Evolutionary conservation across 1,140 invertebrate genomes (phyloP), one percentile per base, ranked within the genome.

Genomic region (Apis cerana): DNA sequence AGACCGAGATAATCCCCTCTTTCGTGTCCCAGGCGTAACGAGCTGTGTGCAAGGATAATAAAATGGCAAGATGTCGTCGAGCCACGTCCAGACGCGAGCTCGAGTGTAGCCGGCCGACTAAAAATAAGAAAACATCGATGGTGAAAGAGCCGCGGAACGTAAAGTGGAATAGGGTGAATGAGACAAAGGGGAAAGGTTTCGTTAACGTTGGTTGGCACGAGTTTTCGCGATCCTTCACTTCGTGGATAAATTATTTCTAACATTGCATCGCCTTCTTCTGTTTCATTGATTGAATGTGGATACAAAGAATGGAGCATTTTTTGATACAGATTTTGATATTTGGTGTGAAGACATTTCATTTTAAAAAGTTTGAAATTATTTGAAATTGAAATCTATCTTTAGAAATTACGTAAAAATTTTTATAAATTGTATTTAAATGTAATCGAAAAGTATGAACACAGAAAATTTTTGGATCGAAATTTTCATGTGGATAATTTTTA

Each of bases 1-100:
- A 21, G 68, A 43, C 4, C 15, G 4, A 48, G 68, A 69, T 70
- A 48, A 50, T 52, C 48, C 43, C 13, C n/a, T 10, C 17, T 33
- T 43, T 3, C 10, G 27, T 8, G 12, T 54, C 11, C 5, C 17
- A 17, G 15, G 48, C 33, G 17, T 86, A 86, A 86, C 78, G 69
- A 85, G 75, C 61, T 82, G 58, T 23, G 54, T 76, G 71, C 69
- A 86, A 77, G 59, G 52, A 85, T 86, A 86, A 86, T 86, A 77
- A 86, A 85, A 86, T 78, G 81, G 69, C 74, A 82, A 85, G 74
- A 77, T 82, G 79, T 59, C 82, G 64, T 1, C 21, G 54, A 54
- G 50, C 68, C 48, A 43, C 33, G 48, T 54, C 10, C 9, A 70
- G 48, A 76, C 59, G 8, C 65, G n/a, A 69, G 64, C 62, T 68